A percentile compares a stretch with the other conserved stretches of the same genome.
Conservation (phyloP, 2,113 vertebrate species). For the Gracilinanus agilis region DNA sequence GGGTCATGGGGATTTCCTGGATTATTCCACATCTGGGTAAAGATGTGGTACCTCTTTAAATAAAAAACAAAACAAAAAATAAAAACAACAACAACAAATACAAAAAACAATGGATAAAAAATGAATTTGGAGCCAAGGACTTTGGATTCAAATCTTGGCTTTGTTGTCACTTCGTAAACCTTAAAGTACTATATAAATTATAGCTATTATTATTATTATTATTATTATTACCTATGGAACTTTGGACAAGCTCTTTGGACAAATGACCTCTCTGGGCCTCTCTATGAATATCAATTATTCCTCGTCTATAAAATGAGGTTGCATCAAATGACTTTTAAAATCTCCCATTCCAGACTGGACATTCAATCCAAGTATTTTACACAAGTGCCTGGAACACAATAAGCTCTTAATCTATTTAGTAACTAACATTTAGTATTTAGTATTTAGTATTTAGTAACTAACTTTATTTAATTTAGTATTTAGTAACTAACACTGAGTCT, state of each 20-base stretch:
- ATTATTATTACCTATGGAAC: neutral
- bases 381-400: neutral
- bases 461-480: too few species aligned
- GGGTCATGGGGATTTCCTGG: neutral
- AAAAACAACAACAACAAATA: too few species aligned
- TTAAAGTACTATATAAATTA: neutral
- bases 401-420: neutral
- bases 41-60: too few species aligned
- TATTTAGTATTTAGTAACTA: too few species aligned
- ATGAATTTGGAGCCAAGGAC: neutral
- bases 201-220: neutral
- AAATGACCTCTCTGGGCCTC: neutral
- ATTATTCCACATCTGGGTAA: neutral
- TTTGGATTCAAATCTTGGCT: neutral
- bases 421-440: too few species aligned
- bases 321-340: neutral
- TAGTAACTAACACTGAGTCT: neutral
- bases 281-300: neutral
- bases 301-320: neutral
- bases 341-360: neutral
- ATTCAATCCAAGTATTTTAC: too few species aligned
- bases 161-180: neutral
- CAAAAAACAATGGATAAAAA: too few species aligned
- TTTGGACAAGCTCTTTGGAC: neutral
- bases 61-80: too few species aligned